Base-by-base conservation (phyloP, 2,113 vertebrate genomes). In the Petroica traversi region DNA sequence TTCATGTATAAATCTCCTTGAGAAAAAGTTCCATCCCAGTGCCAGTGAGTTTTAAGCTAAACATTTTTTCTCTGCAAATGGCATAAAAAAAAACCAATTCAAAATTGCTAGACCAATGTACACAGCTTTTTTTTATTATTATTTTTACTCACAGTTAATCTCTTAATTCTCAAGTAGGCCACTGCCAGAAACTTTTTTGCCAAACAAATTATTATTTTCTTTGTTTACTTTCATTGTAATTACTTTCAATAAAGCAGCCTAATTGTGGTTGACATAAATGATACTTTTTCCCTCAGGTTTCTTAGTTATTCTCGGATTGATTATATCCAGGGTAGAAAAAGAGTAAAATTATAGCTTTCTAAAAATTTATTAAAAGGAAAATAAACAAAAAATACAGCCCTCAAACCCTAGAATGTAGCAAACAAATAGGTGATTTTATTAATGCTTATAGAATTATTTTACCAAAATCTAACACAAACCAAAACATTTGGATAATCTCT, bases 1-100 rank as follows among this genome's bases (percentile, higher is more conserved):
- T 93, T 80, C 84, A 93, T 91, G 88, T 67, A 89, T 92, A 93
- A 94, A 94, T 96, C 45, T 96, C 90, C 80, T 90, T 61, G 49
- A 57, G 24, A 80, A 79, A 85, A 79, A 69, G 49, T 36, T 81
- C 51, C 58, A 76, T 74, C 82, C 71, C 75, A 85, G 43, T 74
- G 83, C 59, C 92, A 92, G 57, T 4, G 3, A 95, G 83, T 82
- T 92, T 95, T 13, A 46, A 85, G 78, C 64, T 68, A 69, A 94
- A 92, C 59, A 48, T 52, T 93, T 52, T 64, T 57, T 67, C 85
- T 86, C 63, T 94, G 75, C 13, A 89, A 63, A 68, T 72, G 55
- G 14, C 19, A 8, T 8, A 20, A 31, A 63, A 77, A 89, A 84
- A 52, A 29, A 17, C 22, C 14, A 59, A 77, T 71, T 92, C 19